A percentile compares a stretch with the other conserved stretches of the same genome.
phyloP scores from a whole-genome alignment of 2,888 invertebrate genomes.

The Aleiodes leptofemur region DNA sequence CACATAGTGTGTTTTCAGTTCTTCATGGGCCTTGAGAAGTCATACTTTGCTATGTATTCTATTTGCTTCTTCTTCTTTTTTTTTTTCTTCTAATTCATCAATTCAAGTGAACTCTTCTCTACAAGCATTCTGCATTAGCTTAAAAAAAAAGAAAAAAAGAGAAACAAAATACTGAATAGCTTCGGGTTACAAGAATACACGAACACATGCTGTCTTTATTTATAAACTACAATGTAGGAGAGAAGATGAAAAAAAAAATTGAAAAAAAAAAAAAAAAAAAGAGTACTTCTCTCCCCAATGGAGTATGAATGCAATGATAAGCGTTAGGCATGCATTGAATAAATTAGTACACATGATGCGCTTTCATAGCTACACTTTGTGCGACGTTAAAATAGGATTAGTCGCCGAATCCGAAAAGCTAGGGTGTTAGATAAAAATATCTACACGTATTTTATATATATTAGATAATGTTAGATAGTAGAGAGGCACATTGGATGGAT shows the following conservation, averaged over 20 bases:
- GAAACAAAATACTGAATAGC: constrained; percentile 19
- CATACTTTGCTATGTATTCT: constrained; percentile 32
- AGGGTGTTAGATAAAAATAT: neutral
- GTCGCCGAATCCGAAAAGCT: neutral
- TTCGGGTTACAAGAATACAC: neutral
- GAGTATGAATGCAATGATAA: neutral
- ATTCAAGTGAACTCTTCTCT: constrained; percentile 2
- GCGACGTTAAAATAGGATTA: constrained; percentile 3
- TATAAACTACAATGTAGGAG: neutral
- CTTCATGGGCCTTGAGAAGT: constrained; percentile 38
- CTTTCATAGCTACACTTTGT: constrained; percentile 4
- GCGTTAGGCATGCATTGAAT: constrained; percentile 4
- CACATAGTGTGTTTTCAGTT: constrained; percentile 8
- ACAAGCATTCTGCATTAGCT: constrained; percentile 29
- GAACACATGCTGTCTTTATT: neutral
- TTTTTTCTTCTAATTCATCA: constrained; percentile 7
- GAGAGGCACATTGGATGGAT: neutral
- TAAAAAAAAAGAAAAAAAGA: neutral
- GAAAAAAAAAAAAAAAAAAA: neutral
- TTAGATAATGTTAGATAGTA: too few relatives aligned
- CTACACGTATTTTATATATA: neutral
- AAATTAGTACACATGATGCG: constrained; percentile 19
- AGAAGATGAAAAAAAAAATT: neutral
- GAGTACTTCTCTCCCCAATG: neutral
- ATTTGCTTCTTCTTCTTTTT: neutral